Evolutionary conservation across 2,113 vertebrate genomes (phyloP), one percentile per base, ranked within the genome.

Genomic region (Solea solea): DNA sequence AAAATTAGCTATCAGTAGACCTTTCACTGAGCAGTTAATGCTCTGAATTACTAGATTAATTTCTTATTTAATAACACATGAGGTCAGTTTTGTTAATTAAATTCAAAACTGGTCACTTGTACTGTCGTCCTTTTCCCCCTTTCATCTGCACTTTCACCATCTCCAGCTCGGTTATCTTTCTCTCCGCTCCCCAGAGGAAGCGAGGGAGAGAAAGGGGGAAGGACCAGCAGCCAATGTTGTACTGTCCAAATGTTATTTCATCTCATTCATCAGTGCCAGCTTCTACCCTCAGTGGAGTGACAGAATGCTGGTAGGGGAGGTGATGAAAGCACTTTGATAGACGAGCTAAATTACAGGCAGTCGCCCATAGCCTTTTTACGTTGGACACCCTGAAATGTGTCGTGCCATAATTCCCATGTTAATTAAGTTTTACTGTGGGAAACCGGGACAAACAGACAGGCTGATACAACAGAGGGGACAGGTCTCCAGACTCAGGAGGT

Each of bases 221-320:
- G 52, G 25, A 45, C 52, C 60, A 4, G 8, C 52, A 68, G 28
- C 69, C 13, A 28, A 69, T 78, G 76, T 72, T 74, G 61, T 59
- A 51, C 69, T 64, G 77, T 77, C 80, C 61, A 80, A 79, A 75
- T 77, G 64, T 79, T 85, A 81, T 80, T 85, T 82, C 75, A 62
- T 78, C 65, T 83, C 82, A 85, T 89, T 80, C 66, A 80, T 88
- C 87, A 83, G 58, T 42, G 46, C 57, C 61, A 71, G 73, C 64
- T 56, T 51, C 56, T 34, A 25, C 34, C 60, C 74, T 74, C 72
- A 10, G 50, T 0, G 44, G 76, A 84, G 74, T 64, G 56, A 40
- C 50, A 59, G 55, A 59, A 68, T 74, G 64, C 60, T 50, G 52
- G 25, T 69, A 49, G 68, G 59, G 53, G 8, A 65, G 45, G 57